phyloP scores from a whole-genome alignment of 2,113 vertebrate species.

The Chlorocebus sabaeus region DNA sequence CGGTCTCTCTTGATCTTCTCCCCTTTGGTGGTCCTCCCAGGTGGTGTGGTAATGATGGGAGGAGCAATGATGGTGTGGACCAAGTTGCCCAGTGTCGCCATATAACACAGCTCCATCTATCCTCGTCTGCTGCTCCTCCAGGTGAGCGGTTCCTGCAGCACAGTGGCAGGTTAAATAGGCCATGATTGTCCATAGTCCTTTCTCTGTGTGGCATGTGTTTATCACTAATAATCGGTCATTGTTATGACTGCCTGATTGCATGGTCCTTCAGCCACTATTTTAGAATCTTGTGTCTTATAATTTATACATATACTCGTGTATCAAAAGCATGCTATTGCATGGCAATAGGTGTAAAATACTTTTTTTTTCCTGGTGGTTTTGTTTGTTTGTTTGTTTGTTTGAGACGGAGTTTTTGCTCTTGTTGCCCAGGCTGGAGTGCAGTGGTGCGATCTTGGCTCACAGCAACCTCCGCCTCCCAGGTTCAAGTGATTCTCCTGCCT shows the following conservation, averaged over 20 bases:
- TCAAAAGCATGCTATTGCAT: neutral
- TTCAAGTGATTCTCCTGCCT: too few relatives aligned
- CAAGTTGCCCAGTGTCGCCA: too few relatives aligned
- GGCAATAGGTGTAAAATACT: neutral
- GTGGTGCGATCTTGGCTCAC: too few relatives aligned
- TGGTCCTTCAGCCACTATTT: neutral
- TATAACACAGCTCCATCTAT: neutral
- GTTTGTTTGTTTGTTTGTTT: too few relatives aligned
- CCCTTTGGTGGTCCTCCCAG: neutral
- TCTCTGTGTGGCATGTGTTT: neutral
- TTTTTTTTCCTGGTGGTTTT: neutral
- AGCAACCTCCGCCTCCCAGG: too few relatives aligned
- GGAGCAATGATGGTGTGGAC: neutral
- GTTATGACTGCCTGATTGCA: neutral
- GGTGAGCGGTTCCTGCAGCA: neutral
- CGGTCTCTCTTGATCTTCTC: neutral
- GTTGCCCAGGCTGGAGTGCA: too few relatives aligned
- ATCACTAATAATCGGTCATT: neutral
- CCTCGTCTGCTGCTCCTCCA: neutral
- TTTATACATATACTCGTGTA: neutral
- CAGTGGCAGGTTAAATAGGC: neutral
- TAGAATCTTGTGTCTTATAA: neutral
- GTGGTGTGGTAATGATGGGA: neutral
- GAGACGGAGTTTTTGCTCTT: too few relatives aligned
- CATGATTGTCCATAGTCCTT: too few relatives aligned